Evolutionary conservation across 2,797 vertebrate genomes (phyloP), one percentile per base, ranked within the genome.

Genomic region (Psittacula derbiana): DNA sequence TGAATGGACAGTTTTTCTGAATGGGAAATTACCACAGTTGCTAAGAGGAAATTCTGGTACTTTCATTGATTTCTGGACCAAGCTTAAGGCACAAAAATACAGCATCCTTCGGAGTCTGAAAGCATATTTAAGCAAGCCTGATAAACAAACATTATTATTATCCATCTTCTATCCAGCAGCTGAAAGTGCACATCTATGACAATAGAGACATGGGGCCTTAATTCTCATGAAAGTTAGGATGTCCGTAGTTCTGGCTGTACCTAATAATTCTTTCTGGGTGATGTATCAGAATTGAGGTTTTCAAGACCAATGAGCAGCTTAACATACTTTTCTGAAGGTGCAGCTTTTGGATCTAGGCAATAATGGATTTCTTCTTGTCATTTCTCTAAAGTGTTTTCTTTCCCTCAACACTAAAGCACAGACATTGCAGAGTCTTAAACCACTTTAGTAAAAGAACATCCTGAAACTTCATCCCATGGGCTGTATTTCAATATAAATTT

Each of bases 211-310:
- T 3, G 8, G 43, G 16, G 20, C 20, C 43, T 40, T 70, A 38
- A 21, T 8, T 16, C 30, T 21, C 0, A 0, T 19, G 8, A 47
- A 52, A 16, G 12, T 28, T 41, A 30, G 31, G 44, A n/a, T 28
- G 15, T 40, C 18, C 1, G 1, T 33, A 64, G 30, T 43, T 62
- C 13, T n/a, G 40, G 12, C 18, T n/a, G 10, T 25, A 60, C 15
- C 15, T 14, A 19, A 49, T 3, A 55, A 49, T 60, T 25, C 28
- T 15, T 80, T 72, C 30, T 24, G 21, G 36, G 36, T 38, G 30
- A 88, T 83, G 11, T 10, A 50, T n/a, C 15, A 27, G 43, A 55
- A 80, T 2, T 21, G 28, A 41, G 25, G 20, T 5, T 60, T 73
- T 75, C 28, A 55, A 66, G n/a, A 38, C 8, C 36, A 73, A 9